phyloP scores from a whole-genome alignment of 2,113 vertebrate genomes.

The Ammospiza caudacuta region DNA sequence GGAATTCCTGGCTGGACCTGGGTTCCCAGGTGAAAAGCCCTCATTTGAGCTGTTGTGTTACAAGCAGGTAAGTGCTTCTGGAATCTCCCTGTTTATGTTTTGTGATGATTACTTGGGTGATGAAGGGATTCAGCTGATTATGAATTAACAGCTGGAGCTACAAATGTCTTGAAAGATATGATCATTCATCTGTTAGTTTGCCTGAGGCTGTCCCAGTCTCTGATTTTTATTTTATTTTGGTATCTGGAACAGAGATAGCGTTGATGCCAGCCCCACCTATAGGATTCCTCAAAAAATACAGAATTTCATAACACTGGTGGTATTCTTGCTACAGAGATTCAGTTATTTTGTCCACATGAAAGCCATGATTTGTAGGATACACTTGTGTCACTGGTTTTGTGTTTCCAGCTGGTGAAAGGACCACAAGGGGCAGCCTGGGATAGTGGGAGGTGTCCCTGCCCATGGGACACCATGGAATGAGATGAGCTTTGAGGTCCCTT shows the following conservation, averaged over 20 bases:
- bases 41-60: background rate
- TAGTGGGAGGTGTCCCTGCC: background rate
- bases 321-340: background rate
- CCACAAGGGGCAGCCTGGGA: background rate
- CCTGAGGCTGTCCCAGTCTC: background rate
- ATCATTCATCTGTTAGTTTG: background rate
- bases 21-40: background rate
- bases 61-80: background rate
- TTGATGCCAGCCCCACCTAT: background rate
- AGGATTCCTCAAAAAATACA: background rate
- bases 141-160: background rate
- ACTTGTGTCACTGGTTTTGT: fast-evolving
- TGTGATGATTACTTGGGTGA: background rate
- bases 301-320: background rate
- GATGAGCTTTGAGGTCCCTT: background rate
- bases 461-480: too few relatives aligned
- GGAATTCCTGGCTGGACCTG: background rate
- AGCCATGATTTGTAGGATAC: background rate
- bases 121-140: background rate
- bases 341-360: background rate
- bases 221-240: background rate
- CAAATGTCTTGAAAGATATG: background rate
- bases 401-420: background rate
- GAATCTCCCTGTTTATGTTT: background rate
- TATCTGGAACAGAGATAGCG: background rate